Evolutionary conservation across 1,140 invertebrate genomes (phyloP), one percentile per base, ranked within the genome.

Genomic region (Condylostylus longicornis): DNA sequence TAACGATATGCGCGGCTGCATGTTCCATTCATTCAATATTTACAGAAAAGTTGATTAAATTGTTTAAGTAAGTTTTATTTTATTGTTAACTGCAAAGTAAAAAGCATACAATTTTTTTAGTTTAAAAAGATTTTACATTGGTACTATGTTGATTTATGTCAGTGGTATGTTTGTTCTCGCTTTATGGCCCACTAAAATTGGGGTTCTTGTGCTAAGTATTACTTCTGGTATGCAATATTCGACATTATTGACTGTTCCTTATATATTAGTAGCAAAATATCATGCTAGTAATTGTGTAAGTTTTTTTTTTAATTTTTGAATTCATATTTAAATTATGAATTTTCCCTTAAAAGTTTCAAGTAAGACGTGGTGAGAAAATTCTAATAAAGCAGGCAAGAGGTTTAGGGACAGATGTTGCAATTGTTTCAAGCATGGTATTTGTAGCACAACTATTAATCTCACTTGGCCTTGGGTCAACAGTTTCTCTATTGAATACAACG

Each of bases 171-270:
- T 77, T 37, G 46, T 74, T 19, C 73, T 83, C 72, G 77, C 74
- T 0, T 22, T 72, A 2, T 61, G 64, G 0, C 64, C 70, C 33
- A 67, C 73, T 43, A 70, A 65, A 31, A 54, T 62, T 14, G 71
- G 68, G 12, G 75, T 78, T 2, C 73, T 80, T 18, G 23, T 77
- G 4, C 74, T 79, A 40, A 78, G 75, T 0, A 70, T 69, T 53
- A 69, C 73, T 3, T 75, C 76, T 4, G 81, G 81, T 1, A 71
- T 84, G 9, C 79, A 82, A 72, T 85, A 83, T 51, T 77, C 80
- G 1, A 83, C 81, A 0, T 53, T 84, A 4, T 83, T 83, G 46
- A 85, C 80, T 0, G 79, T 84, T 72, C 81, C 81, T 12, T 84
- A 82, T 51, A 53, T 84, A 9, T 56, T 84, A 9, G 67, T 84